phyloP scores from a whole-genome alignment of 2,113 vertebrate species.

The Athene noctua region DNA sequence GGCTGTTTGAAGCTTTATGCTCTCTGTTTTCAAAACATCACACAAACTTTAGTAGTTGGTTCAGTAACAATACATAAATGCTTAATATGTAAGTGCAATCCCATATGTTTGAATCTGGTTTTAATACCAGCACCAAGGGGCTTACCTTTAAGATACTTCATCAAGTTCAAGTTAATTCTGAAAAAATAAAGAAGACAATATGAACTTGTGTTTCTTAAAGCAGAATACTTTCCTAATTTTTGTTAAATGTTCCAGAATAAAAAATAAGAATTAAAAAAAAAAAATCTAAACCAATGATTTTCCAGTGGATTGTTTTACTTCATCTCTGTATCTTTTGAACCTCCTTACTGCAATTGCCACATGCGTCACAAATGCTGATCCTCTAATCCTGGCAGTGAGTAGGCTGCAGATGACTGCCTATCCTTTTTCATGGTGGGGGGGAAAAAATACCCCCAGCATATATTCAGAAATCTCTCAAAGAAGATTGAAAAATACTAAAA shows the following conservation, averaged over 20 bases:
- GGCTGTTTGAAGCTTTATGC: conserved; percentile 19
- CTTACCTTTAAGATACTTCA: neutral
- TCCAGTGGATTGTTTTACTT: neutral
- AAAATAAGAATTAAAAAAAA: neutral
- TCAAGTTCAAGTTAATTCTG: neutral
- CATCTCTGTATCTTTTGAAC: neutral
- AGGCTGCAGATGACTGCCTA: neutral
- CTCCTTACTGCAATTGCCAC: neutral
- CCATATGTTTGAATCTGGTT: neutral
- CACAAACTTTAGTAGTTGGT: neutral
- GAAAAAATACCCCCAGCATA: neutral
- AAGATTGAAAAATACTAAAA: neutral
- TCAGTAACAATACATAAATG: conserved; percentile 19
- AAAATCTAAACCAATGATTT: neutral
- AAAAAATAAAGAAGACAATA: neutral
- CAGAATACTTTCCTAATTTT: neutral
- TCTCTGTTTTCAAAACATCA: conserved; percentile 41
- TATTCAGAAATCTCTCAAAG: neutral
- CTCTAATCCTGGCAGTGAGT: neutral
- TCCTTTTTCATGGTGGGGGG: neutral
- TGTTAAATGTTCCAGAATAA: neutral
- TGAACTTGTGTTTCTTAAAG: neutral
- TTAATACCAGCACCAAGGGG: neutral
- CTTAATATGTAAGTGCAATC: neutral
- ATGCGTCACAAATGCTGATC: neutral